Evolutionary conservation across 2,797 vertebrate species (phyloP).

Genomic region (Chromis chromis): DNA sequence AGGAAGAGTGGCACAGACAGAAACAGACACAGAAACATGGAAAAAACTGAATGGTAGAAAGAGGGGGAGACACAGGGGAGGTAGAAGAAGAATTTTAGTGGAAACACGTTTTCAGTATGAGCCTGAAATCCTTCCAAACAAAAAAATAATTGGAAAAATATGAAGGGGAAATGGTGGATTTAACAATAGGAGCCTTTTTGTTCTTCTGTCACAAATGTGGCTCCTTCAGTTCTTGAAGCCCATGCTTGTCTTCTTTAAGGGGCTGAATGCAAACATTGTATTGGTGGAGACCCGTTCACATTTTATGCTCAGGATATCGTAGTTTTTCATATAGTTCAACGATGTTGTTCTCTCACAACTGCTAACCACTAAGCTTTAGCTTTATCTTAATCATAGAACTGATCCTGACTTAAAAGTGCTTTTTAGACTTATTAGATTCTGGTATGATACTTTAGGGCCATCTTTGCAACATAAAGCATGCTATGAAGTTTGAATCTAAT

Average conservation of each 20-base stretch:
- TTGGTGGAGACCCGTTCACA: not conserved
- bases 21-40: conserved; percentile 45
- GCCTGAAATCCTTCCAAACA: conserved; percentile 75
- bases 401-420: not conserved
- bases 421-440: too few relatives aligned
- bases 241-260: conserved; percentile 31
- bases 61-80: conserved; percentile 27
- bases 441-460: not conserved
- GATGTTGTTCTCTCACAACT: not conserved
- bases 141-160: conserved; percentile 82
- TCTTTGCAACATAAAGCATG: too few relatives aligned
- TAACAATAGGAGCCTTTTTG: conserved; percentile 77
- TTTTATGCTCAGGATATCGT: not conserved
- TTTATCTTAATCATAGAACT: not conserved
- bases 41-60: conserved; percentile 29
- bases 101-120: conserved; percentile 83
- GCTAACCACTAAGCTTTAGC: not conserved
- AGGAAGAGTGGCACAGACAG: conserved; percentile 39
- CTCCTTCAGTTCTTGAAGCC: conserved; percentile 17
- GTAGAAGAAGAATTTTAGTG: conserved; percentile 73
- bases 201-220: conserved; percentile 57
- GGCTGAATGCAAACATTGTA: conserved; percentile 25
- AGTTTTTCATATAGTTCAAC: not conserved
- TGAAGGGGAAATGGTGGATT: conserved; percentile 79
- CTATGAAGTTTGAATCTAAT: too few relatives aligned